Evolutionary conservation across 2,888 invertebrate species (phyloP).

Genomic region (Polydrusus pterygomalis): DNA sequence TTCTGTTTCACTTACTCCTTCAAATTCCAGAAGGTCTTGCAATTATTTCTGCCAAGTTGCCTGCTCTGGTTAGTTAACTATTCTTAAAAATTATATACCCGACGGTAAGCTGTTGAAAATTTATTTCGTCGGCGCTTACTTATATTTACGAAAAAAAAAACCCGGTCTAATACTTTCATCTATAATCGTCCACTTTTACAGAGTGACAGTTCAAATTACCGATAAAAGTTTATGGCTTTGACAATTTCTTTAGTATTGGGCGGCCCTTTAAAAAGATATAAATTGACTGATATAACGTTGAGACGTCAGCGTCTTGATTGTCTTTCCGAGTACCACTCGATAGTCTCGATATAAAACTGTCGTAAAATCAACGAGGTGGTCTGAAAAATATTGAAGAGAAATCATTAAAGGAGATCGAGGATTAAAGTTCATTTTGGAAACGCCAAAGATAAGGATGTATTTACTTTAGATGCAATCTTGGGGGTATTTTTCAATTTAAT

Average conservation of each 20-base stretch:
- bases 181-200: constrained; percentile 24
- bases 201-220: constrained; percentile 27
- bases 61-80: too few species aligned
- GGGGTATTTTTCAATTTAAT: neutral
- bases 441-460: neutral
- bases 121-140: too few species aligned
- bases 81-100: too few species aligned
- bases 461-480: neutral
- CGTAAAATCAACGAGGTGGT: constrained; percentile 32
- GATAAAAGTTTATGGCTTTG: constrained; percentile 36
- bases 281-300: constrained; percentile 37
- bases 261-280: constrained; percentile 34
- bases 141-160: too few species aligned
- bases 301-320: constrained; percentile 24
- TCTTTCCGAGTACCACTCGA: constrained; percentile 29
- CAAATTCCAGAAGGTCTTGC: too few species aligned
- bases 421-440: constrained; percentile 3
- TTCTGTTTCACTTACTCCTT: too few species aligned
- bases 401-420: constrained; percentile 3
- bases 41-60: too few species aligned
- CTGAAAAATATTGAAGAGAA: constrained; percentile 22
- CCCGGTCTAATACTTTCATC: constrained; percentile 1
- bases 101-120: neutral
- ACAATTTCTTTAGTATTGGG: constrained; percentile 28
- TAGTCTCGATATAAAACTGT: constrained; percentile 31